Percentiles rank a stretch among this genome's conserved stretches.
phyloP scores from a whole-genome alignment of 2,797 vertebrate genomes.

The Lates japonicus region DNA sequence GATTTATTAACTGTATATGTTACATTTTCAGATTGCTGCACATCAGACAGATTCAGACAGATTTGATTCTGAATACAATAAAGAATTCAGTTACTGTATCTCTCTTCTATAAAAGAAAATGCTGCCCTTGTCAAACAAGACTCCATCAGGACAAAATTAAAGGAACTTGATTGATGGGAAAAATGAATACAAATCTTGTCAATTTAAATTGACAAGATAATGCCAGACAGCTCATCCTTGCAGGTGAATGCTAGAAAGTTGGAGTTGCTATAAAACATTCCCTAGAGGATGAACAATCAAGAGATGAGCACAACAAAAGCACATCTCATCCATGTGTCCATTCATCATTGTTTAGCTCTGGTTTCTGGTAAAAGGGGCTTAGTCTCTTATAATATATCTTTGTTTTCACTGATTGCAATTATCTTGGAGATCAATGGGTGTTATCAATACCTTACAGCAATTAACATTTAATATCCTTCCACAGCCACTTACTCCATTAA shows the following conservation, averaged over 20 bases:
- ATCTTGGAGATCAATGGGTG: slow-evolving; percentile 82
- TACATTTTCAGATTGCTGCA: slow-evolving; percentile 1
- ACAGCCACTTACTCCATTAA: slow-evolving; percentile 90
- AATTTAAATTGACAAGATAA: slow-evolving; percentile 48
- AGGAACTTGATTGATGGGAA: slow-evolving; percentile 34
- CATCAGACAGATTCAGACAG: background rate
- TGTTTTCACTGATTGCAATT: slow-evolving; percentile 88
- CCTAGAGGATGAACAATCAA: slow-evolving; percentile 19
- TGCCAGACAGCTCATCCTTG: slow-evolving; percentile 31
- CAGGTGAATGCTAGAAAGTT: slow-evolving; percentile 24
- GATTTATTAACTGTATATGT: background rate
- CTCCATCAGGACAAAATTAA: slow-evolving; percentile 32
- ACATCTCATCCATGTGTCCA: slow-evolving; percentile 64
- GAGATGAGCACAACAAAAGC: slow-evolving; percentile 60
- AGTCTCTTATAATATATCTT: slow-evolving; percentile 83
- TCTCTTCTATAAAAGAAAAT: slow-evolving; percentile 29
- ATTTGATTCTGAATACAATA: slow-evolving; percentile 1
- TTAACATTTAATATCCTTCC: slow-evolving; percentile 91
- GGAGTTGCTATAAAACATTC: slow-evolving; percentile 27
- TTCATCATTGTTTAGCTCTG: slow-evolving; percentile 69
- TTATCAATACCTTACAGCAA: slow-evolving; percentile 89
- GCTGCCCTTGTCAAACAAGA: slow-evolving; percentile 8
- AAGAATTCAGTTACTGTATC: background rate
- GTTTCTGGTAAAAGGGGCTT: slow-evolving; percentile 66
- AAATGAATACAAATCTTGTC: slow-evolving; percentile 40